A percentile compares a stretch with the other conserved stretches of the same genome.
These are phyloP conservation scores for Pristionchus mayeri DNA, from an alignment of 2,888 invertebrate species.

Conservation along the genomic window DNA sequence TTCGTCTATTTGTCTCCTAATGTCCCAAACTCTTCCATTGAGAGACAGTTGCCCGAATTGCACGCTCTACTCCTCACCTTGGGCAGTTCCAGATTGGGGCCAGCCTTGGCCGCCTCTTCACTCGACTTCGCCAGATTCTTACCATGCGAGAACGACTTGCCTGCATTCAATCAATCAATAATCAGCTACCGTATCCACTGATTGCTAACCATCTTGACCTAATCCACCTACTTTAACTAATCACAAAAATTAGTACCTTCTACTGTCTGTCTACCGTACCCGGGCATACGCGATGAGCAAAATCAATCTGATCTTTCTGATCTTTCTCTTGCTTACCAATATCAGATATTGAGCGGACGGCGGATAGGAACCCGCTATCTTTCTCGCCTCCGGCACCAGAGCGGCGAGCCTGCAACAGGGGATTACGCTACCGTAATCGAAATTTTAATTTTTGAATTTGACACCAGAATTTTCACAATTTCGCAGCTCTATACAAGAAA, in stretches of 20 bases:
- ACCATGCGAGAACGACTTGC: constrained; percentile 88
- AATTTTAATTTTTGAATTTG: not conserved
- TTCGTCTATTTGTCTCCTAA: too few species aligned
- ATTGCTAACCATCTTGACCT: too few species aligned
- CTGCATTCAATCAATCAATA: constrained; percentile 26
- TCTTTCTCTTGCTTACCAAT: constrained; percentile 83
- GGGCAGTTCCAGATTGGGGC: constrained; percentile 51
- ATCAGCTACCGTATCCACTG: not conserved
- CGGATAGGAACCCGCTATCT: constrained; percentile 86
- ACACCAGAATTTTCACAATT: not conserved
- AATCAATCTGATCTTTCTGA: constrained; percentile 2
- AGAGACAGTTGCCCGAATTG: too few species aligned
- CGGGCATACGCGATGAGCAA: not conserved
- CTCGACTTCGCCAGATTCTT: constrained; percentile 82
- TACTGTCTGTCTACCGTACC: constrained; percentile 25
- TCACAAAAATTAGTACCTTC: not conserved
- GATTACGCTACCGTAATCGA: not conserved
- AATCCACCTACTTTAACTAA: not conserved
- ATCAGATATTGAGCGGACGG: constrained; percentile 94
- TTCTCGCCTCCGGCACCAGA: constrained; percentile 43
- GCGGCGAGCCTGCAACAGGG: constrained; percentile 40
- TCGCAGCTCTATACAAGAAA: not conserved
- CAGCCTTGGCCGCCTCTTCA: constrained; percentile 56
- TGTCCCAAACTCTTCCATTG: too few species aligned
- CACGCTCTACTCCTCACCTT: constrained; percentile 39